Base-by-base conservation (phyloP, 2,888 invertebrate species). In the Eupithecia subfuscata region DNA sequence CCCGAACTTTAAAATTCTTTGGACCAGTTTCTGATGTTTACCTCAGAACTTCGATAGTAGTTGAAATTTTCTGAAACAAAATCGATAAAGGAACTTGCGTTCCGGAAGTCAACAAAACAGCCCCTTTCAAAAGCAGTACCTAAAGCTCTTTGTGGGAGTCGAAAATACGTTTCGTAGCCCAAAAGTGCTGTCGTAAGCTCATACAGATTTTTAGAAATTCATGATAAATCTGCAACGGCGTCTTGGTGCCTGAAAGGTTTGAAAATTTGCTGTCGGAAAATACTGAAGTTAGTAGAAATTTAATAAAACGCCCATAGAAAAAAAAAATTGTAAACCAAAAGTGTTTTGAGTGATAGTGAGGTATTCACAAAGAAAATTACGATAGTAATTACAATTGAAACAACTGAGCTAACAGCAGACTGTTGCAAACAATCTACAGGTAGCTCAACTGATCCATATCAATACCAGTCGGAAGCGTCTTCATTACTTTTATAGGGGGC, bases 1-100 rank as follows among this genome's bases (percentile, higher is more conserved):
- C 9, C 52, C 22, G 52, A 67, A 67, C n/a, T n/a, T 67, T 22
- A 12, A 12, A 65, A 40, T 14, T 25, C 65, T 67, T 67, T 65
- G 65, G 37, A 65, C 65, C 65, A 65, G 65, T 37, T 40, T 67
- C 64, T 37, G 18, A 30, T 64, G 8, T 64, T 30, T 48, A 48
- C 52, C 52, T 60, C 25, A 6, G 25, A 25, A 5, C 60, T 25
- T 60, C 12, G 60, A 25, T 25, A 25, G 25, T 25, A 25, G 60
- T 60, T 60, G 60, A 60, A 25, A 60, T 25, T 25, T 60, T 25
- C 60, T 5, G 60, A 60, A 25, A 60, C 14, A 6, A 60, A 60
- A 60, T 60, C 60, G 60, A 25, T 60, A 25, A 25, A 25, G 25
- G 25, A 25, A 25, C 12, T 25, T 25, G 4, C 22, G 56, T 11